A percentile compares a stretch with the other conserved stretches of the same genome.
Evolutionary conservation across 2,113 vertebrate genomes (phyloP).

Genomic region (Mellivora capensis): DNA sequence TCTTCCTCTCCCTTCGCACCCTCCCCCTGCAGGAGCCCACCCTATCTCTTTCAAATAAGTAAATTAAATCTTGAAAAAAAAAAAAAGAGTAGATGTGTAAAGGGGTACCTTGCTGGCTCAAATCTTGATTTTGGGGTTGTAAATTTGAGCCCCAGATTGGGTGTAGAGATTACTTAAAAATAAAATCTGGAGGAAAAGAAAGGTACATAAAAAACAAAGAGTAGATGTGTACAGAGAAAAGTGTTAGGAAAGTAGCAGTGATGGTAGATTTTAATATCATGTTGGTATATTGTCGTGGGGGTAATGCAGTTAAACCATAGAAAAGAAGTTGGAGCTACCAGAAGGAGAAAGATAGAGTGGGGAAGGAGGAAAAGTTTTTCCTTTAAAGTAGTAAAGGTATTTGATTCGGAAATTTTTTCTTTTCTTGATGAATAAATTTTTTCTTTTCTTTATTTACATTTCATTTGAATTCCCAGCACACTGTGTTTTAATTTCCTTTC

Average conservation of each 20-base stretch:
- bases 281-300: not conserved
- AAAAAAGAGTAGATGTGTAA: not conserved
- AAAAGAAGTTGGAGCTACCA: not conserved
- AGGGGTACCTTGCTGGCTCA: not conserved
- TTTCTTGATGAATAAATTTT: not conserved
- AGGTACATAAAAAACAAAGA: not conserved
- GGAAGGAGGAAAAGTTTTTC: not conserved
- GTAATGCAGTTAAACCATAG: not conserved
- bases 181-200: not conserved
- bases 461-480: slow-evolving; percentile 26
- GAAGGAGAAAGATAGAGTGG: not conserved
- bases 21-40: not conserved
- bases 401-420: not conserved
- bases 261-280: not conserved
- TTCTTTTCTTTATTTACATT: not conserved
- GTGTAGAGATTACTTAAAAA: not conserved
- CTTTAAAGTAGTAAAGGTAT: not conserved
- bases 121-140: not conserved
- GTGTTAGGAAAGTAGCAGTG: not conserved
- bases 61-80: not conserved
- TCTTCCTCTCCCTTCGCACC: not conserved
- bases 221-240: not conserved
- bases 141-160: not conserved
- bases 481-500: not conserved
- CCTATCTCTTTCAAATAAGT: not conserved